A percentile compares a stretch with the other conserved stretches of the same genome.
These are phyloP conservation scores for Leuciscus idus DNA, from an alignment of 2,113 vertebrate species.

Conservation along the genomic window DNA sequence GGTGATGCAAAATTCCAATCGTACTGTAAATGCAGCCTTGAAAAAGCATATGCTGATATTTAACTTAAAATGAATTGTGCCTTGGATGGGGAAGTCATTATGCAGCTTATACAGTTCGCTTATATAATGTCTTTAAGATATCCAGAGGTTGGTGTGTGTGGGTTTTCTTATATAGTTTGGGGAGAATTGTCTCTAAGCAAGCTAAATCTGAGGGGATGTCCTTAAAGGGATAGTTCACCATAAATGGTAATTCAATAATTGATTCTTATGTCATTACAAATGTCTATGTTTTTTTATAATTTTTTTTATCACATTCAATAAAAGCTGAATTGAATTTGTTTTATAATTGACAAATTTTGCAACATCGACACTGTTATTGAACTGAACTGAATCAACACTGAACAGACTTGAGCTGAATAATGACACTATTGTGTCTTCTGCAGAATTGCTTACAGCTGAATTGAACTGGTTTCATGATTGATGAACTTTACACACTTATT, in stretches of 20 bases:
- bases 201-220: neutral
- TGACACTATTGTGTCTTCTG: too few species aligned
- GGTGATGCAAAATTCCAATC: neutral
- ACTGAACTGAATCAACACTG: too few species aligned
- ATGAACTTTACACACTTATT: too few species aligned
- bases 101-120: neutral
- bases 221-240: slow-evolving; percentile 4
- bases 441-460: too few species aligned
- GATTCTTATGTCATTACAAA: neutral
- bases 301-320: too few species aligned
- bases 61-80: slow-evolving; percentile 3
- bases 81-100: slow-evolving; percentile 41
- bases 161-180: neutral
- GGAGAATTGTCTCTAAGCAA: neutral
- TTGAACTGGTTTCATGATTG: too few species aligned
- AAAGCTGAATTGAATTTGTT: too few species aligned
- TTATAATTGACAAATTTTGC: too few species aligned
- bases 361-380: too few species aligned
- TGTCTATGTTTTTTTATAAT: too few species aligned
- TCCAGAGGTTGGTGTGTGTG: neutral
- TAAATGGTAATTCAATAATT: neutral
- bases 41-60: slow-evolving; percentile 25
- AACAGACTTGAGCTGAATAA: too few species aligned
- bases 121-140: neutral
- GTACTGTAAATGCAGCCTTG: neutral